Evolutionary conservation across 2,113 vertebrate genomes (phyloP).

Genomic region (Xyrauchen texanus): DNA sequence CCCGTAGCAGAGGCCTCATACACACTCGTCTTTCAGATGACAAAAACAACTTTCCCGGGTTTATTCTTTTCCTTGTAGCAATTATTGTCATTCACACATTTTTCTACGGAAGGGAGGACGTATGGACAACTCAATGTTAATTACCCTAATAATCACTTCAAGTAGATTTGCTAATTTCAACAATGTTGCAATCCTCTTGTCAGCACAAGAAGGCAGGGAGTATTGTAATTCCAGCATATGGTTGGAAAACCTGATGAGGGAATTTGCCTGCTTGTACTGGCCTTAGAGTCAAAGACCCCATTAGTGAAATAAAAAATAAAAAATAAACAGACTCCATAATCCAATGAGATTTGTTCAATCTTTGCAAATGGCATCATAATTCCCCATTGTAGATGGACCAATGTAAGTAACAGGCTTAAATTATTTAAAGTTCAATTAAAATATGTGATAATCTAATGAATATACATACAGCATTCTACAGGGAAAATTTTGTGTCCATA

Average conservation of each 20-base stretch:
- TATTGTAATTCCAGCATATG: constrained; percentile 70
- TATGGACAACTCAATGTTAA: constrained; percentile 67
- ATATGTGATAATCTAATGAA: constrained; percentile 58
- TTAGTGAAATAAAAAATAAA: constrained; percentile 56
- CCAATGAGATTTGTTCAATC: constrained; percentile 69
- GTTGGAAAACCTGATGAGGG: constrained; percentile 62
- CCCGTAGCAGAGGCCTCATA: constrained; percentile 57
- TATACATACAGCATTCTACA: constrained; percentile 38
- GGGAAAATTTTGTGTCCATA: neutral
- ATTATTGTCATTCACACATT: constrained; percentile 71
- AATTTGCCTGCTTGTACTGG: constrained; percentile 69
- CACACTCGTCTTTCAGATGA: constrained; percentile 41
- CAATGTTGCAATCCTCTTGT: constrained; percentile 67
- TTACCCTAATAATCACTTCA: constrained; percentile 69
- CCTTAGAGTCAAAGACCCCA: constrained; percentile 75
- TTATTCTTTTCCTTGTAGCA: constrained; percentile 67
- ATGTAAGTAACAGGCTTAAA: constrained; percentile 50
- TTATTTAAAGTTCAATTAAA: constrained; percentile 62
- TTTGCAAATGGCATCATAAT: constrained; percentile 62
- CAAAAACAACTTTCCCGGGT: constrained; percentile 69
- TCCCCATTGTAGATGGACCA: constrained; percentile 51
- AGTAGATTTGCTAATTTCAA: constrained; percentile 68
- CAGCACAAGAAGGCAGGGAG: constrained; percentile 64
- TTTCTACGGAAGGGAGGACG: constrained; percentile 55
- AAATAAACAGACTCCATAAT: constrained; percentile 65